A percentile compares a stretch with the other conserved stretches of the same genome.
phyloP scores from a whole-genome alignment of 2,888 invertebrate genomes.

The Melipona beecheii region DNA sequence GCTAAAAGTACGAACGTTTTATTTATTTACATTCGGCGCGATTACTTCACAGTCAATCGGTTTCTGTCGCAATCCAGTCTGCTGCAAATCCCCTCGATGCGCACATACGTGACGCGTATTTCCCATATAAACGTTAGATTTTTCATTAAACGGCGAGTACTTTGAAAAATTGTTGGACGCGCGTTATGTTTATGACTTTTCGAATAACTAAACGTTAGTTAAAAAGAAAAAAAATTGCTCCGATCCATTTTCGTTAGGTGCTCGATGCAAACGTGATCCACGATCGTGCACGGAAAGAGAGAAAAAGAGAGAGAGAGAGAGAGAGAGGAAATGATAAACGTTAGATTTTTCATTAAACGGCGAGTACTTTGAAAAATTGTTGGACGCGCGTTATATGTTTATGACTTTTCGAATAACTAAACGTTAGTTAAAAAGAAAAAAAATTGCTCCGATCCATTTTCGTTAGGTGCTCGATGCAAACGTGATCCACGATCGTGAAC shows the following conservation, averaged over 20 bases:
- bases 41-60: not conserved
- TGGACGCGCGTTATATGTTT: not conserved
- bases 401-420: not conserved
- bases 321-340: not conserved
- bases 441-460: not conserved
- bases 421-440: no score
- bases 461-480: not conserved
- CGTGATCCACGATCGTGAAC: slow-evolving; percentile 13
- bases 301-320: not conserved
- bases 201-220: no score
- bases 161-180: not conserved
- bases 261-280: slow-evolving; percentile 13
- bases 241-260: no score
- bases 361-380: not conserved
- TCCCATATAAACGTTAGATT: not conserved
- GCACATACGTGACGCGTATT: not conserved
- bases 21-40: not conserved
- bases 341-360: not conserved
- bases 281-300: not conserved
- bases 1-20: not conserved
- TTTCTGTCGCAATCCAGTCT: not conserved
- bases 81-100: not conserved
- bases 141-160: not conserved
- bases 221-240: slow-evolving; percentile 6
- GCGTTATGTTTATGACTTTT: not conserved